Evolutionary conservation across 2,797 vertebrate genomes (phyloP).

Genomic region (Liasis olivaceus): DNA sequence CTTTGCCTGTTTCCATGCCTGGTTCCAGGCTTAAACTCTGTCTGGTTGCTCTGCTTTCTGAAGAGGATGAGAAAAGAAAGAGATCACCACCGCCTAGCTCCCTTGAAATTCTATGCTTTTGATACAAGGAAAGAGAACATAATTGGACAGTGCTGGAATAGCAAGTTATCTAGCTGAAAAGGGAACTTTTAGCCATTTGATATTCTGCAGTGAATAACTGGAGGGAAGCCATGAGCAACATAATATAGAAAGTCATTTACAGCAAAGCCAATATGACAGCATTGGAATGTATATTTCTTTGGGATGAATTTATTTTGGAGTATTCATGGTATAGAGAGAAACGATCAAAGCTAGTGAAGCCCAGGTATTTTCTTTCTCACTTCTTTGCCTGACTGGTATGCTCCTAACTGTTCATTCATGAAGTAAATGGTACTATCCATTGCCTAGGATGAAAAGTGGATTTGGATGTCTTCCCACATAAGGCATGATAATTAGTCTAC

Average conservation of each 20-base stretch:
- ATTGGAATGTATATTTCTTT: not conserved
- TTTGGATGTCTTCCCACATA: not conserved
- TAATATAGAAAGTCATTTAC: not conserved
- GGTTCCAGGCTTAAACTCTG: not conserved
- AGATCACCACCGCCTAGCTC: not conserved
- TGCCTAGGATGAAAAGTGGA: not conserved
- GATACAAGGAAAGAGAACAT: not conserved
- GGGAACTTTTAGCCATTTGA: not conserved
- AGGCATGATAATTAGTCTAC: not conserved
- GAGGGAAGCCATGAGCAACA: not conserved
- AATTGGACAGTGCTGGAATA: not conserved
- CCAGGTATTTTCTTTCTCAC: not conserved
- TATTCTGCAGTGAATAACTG: not conserved
- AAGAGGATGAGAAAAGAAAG: not conserved
- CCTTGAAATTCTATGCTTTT: not conserved
- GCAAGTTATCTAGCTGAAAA: not conserved
- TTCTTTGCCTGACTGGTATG: not conserved
- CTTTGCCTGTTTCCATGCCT: not conserved
- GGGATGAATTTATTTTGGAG: not conserved
- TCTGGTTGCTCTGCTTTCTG: not conserved
- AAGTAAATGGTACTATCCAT: not conserved
- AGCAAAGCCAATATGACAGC: not conserved
- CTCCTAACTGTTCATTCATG: not conserved
- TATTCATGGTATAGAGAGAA: not conserved
- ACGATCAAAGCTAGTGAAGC: not conserved